These are phyloP conservation scores for Chironomus tentans DNA, from an alignment of 2,888 invertebrate species.

Conservation along the genomic window DNA sequence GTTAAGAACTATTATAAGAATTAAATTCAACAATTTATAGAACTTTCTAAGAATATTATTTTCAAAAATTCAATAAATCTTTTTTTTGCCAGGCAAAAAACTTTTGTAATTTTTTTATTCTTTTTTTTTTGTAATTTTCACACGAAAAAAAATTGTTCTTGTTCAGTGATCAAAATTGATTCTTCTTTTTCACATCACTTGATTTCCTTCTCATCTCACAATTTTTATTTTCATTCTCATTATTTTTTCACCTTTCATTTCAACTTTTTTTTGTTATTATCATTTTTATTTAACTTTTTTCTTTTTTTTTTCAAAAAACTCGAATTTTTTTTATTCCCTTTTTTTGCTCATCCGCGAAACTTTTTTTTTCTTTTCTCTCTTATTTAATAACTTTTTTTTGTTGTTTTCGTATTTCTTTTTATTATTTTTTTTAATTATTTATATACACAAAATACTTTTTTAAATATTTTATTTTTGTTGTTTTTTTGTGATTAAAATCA, in stretches of 20 bases:
- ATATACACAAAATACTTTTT: neutral
- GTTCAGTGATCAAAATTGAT: neutral
- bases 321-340: neutral
- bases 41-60: neutral
- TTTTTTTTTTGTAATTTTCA: neutral
- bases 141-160: neutral
- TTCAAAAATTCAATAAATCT: no score
- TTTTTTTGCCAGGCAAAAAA: no score
- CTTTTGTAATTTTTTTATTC: neutral
- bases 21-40: neutral
- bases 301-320: no score
- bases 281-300: no score
- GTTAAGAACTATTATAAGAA: no score
- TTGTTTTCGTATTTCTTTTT: no score
- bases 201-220: neutral
- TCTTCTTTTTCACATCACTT: neutral
- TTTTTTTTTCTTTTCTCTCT: neutral
- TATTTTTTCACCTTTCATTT: no score
- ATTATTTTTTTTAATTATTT: neutral
- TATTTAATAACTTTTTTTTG: neutral
- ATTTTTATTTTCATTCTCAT: neutral
- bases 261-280: no score
- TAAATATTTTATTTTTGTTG: neutral
- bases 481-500: slow-evolving; percentile 11
- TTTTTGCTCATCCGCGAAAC: neutral